These are phyloP conservation scores for Enteromius viviparus DNA, from an alignment of 2,797 vertebrate species.

Conservation along the genomic window DNA sequence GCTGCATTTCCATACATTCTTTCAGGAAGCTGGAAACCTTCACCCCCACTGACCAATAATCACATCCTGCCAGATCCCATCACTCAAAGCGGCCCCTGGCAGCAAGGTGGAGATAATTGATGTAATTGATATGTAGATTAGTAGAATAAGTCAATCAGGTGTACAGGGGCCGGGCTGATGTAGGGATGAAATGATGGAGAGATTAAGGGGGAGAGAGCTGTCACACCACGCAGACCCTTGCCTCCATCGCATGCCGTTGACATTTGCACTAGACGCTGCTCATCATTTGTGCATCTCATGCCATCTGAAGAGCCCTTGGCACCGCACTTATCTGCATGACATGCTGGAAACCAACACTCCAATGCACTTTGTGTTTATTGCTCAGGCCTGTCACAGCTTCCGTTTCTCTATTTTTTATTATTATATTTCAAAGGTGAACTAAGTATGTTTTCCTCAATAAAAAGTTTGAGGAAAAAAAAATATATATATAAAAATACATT, in stretches of 20 bases:
- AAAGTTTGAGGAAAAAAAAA: not conserved
- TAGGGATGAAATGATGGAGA: constrained; percentile 16
- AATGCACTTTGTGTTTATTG: constrained; percentile 18
- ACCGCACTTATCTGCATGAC: constrained; percentile 24
- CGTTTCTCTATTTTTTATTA: not conserved
- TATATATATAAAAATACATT: not conserved
- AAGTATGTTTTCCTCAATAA: not conserved
- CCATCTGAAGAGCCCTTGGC: constrained; percentile 40
- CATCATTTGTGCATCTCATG: constrained; percentile 47
- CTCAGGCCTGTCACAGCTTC: not conserved
- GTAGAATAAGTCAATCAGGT: constrained; percentile 52
- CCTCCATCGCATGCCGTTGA: constrained; percentile 1
- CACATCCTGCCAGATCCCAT: constrained; percentile 49
- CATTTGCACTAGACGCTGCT: constrained; percentile 52
- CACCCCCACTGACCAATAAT: constrained; percentile 52
- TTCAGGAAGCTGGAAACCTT: constrained; percentile 32
- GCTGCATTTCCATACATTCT: not conserved
- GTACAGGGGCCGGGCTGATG: constrained; percentile 26
- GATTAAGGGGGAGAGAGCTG: not conserved
- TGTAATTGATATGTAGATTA: constrained; percentile 56
- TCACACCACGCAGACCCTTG: not conserved
- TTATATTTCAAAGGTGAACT: not conserved
- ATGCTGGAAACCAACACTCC: constrained; percentile 21
- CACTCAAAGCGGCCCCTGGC: constrained; percentile 17
- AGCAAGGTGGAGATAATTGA: constrained; percentile 48